Conservation (phyloP, 2,888 invertebrate species). For the Lordiphosa andalusiaca region DNA sequence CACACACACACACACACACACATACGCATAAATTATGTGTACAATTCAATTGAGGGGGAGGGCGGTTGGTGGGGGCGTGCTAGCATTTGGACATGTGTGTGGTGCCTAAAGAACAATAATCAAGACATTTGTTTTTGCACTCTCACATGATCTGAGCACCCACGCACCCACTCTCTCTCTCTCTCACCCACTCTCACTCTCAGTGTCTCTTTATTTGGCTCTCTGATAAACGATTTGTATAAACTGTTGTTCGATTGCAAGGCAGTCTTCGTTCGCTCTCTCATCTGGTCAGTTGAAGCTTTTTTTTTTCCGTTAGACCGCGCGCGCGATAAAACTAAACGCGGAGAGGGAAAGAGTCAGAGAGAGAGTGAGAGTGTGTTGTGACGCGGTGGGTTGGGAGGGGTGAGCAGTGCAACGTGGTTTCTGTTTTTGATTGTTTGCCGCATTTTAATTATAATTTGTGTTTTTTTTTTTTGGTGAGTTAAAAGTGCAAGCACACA, state of each 20-base stretch:
- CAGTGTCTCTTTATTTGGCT: slow-evolving; percentile 4
- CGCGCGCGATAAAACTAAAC: slow-evolving; percentile 6
- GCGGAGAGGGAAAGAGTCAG: neutral
- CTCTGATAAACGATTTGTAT: slow-evolving; percentile 9
- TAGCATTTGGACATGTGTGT: neutral
- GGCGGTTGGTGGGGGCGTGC: neutral
- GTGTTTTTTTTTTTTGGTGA: too few species aligned
- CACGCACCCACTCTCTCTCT: slow-evolving; percentile 41
- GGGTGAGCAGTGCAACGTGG: too few species aligned
- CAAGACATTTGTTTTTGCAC: slow-evolving; percentile 43
- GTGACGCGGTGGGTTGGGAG: too few species aligned
- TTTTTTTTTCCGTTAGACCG: slow-evolving; percentile 2
- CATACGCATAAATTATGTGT: slow-evolving; percentile 3
- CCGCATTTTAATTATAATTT: too few species aligned
- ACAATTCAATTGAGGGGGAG: neutral
- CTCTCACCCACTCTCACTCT: neutral
- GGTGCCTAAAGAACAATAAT: slow-evolving; percentile 33
- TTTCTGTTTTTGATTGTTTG: too few species aligned
- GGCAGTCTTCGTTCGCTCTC: slow-evolving; percentile 10
- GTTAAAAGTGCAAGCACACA: too few species aligned
- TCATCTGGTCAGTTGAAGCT: slow-evolving; percentile 10
- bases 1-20: slow-evolving; percentile 15
- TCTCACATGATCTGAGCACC: slow-evolving; percentile 25
- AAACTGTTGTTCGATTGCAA: slow-evolving; percentile 5
- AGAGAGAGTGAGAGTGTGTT: neutral